Conservation (phyloP, 2,113 vertebrate species). For the Phyllopteryx taeniolatus region DNA sequence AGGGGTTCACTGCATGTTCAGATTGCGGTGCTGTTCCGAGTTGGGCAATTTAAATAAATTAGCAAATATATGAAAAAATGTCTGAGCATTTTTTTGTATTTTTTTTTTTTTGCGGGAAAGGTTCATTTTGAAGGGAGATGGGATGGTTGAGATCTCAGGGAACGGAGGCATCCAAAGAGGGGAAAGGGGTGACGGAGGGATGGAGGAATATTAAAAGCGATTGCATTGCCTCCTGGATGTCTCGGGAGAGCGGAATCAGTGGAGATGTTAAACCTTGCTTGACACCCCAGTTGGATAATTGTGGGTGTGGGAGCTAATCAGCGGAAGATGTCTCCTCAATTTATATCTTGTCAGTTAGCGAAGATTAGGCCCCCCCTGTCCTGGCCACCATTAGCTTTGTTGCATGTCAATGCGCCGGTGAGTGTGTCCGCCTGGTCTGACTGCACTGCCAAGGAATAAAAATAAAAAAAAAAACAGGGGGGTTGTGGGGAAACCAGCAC, state of each 20-base stretch:
- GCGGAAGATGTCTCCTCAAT: slow-evolving; percentile 99
- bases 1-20: slow-evolving; percentile 92
- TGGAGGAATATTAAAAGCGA: slow-evolving; percentile 99
- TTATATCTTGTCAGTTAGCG: slow-evolving; percentile 99
- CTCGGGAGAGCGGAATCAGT: slow-evolving; percentile 99
- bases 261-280: slow-evolving; percentile 99
- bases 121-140: slow-evolving; percentile 99
- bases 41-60: slow-evolving; percentile 99
- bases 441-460: slow-evolving; percentile 67
- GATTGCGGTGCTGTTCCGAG: slow-evolving; percentile 99
- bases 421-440: slow-evolving; percentile 87
- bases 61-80: slow-evolving; percentile 79
- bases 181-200: slow-evolving; percentile 42
- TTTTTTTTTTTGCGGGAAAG: slow-evolving; percentile 91
- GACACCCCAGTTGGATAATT: slow-evolving; percentile 99
- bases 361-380: slow-evolving; percentile 96
- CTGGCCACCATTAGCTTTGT: slow-evolving; percentile 98
- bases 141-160: slow-evolving; percentile 82
- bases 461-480: slow-evolving; percentile 56
- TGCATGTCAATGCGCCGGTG: slow-evolving; percentile 96
- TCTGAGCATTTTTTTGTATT: slow-evolving; percentile 97
- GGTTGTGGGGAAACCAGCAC: slow-evolving; percentile 55
- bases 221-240: slow-evolving; percentile 99
- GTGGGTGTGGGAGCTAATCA: slow-evolving; percentile 99
- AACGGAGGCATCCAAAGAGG: slow-evolving; percentile 40